These are phyloP conservation scores for Hucho hucho DNA, from an alignment of 2,113 vertebrate genomes.

Conservation along the genomic window DNA sequence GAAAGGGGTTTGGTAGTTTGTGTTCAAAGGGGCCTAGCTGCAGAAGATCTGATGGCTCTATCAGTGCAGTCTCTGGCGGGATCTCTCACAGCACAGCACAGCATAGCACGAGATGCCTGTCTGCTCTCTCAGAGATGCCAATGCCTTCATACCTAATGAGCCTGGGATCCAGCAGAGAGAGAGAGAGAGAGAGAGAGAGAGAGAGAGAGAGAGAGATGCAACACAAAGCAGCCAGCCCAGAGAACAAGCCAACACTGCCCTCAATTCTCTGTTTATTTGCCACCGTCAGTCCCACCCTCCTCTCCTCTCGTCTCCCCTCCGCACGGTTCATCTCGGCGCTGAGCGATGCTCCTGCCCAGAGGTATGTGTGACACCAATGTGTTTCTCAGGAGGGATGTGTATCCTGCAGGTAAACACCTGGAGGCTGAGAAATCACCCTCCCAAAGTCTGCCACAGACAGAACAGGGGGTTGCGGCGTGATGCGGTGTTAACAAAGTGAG, in stretches of 20 bases:
- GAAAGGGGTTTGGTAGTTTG: slow-evolving; percentile 48
- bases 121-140: slow-evolving; percentile 56
- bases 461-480: slow-evolving; percentile 44
- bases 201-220: too few relatives aligned
- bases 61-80: slow-evolving; percentile 66
- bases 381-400: slow-evolving; percentile 73
- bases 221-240: too few relatives aligned
- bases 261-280: slow-evolving; percentile 70
- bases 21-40: slow-evolving; percentile 64
- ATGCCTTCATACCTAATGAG: slow-evolving; percentile 72
- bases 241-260: slow-evolving; percentile 45
- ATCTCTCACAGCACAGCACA: slow-evolving; percentile 51
- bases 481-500: slow-evolving; percentile 65
- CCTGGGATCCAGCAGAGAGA: slow-evolving; percentile 64
- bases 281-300: slow-evolving; percentile 1
- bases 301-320: background rate
- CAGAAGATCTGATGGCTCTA: slow-evolving; percentile 71
- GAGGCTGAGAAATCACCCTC: slow-evolving; percentile 73
- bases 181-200: slow-evolving; percentile 43
- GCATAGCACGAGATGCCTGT: slow-evolving; percentile 59
- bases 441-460: slow-evolving; percentile 46
- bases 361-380: slow-evolving; percentile 72
- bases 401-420: slow-evolving; percentile 77
- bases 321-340: slow-evolving; percentile 45
- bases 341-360: slow-evolving; percentile 69